phyloP scores from a whole-genome alignment of 1,140 invertebrate species.

The Solenopsis invicta region DNA sequence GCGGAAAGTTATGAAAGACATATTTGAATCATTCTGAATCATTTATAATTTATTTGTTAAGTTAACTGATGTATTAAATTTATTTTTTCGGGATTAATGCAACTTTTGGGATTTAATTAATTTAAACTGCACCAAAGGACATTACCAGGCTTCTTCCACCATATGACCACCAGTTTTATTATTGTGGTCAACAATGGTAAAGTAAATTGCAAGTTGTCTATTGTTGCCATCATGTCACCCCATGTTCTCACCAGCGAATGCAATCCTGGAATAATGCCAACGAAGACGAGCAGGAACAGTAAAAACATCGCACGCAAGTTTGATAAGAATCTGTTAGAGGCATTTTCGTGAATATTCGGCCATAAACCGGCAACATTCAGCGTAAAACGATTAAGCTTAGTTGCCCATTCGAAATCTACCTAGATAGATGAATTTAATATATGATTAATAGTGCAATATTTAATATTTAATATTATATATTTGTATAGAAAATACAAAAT shows the following conservation, averaged over 20 bases:
- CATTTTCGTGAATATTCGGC: background rate
- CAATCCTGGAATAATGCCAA: slow-evolving; percentile 3
- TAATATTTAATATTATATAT: too few species aligned
- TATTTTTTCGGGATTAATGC: background rate
- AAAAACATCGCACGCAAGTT: background rate
- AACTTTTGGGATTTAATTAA: background rate
- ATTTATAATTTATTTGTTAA: too few species aligned
- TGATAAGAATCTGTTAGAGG: background rate
- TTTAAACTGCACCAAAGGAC: background rate
- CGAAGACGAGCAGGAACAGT: background rate
- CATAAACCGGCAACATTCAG: slow-evolving; percentile 5
- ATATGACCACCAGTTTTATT: background rate
- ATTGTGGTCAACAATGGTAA: background rate
- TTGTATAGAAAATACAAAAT: background rate
- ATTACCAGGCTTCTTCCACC: slow-evolving; percentile 20
- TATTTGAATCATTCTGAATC: background rate
- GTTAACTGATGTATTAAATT: too few species aligned
- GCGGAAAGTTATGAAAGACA: too few species aligned
- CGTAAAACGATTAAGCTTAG: slow-evolving; percentile 17
- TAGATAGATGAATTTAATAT: background rate
- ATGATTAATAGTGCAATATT: too few species aligned
- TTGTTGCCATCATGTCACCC: slow-evolving; percentile 17
- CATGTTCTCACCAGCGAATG: background rate
- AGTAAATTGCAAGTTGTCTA: slow-evolving; percentile 16
- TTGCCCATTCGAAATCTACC: slow-evolving; percentile 42